Evolutionary conservation across 2,888 invertebrate species (phyloP).

Genomic region (Laspeyria flexula): DNA sequence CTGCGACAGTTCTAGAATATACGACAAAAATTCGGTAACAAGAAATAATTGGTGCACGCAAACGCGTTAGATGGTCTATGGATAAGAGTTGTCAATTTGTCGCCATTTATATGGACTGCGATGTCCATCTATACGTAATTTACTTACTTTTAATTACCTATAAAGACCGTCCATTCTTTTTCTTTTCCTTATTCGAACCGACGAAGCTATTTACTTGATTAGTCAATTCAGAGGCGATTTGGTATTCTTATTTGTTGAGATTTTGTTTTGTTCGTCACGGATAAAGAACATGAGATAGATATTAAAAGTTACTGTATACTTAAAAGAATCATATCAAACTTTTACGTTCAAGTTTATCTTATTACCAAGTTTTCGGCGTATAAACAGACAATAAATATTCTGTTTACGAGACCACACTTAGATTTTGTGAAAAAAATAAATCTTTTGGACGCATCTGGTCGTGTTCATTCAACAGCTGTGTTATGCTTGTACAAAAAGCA

Average conservation of each 20-base stretch:
- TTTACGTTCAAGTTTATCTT: conserved; percentile 16
- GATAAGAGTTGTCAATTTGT: conserved; percentile 69
- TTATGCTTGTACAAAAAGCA: conserved; percentile 51
- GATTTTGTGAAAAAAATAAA: conserved; percentile 39
- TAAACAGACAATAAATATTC: conserved; percentile 28
- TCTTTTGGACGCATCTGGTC: conserved; percentile 59
- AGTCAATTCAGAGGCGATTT: conserved; percentile 17
- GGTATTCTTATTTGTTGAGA: not conserved
- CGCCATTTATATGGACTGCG: conserved; percentile 60
- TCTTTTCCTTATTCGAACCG: conserved; percentile 1
- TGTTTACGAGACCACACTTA: conserved; percentile 14
- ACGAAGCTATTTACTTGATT: conserved; percentile 19
- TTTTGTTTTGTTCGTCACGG: not conserved
- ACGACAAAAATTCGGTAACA: not conserved
- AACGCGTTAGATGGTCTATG: conserved; percentile 25
- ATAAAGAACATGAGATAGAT: conserved; percentile 3
- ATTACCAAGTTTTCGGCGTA: conserved; percentile 24
- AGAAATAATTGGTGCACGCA: conserved; percentile 1
- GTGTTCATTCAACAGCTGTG: conserved; percentile 60
- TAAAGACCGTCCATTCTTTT: conserved; percentile 34
- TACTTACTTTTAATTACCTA: conserved; percentile 52
- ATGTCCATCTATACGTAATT: conserved; percentile 43
- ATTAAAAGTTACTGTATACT: conserved; percentile 13
- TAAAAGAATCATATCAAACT: too few relatives aligned
- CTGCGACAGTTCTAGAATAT: not conserved